Evolutionary conservation across 2,888 invertebrate genomes (phyloP), one percentile per base, ranked within the genome.

Genomic region (Drosophila parthenogenetica): DNA sequence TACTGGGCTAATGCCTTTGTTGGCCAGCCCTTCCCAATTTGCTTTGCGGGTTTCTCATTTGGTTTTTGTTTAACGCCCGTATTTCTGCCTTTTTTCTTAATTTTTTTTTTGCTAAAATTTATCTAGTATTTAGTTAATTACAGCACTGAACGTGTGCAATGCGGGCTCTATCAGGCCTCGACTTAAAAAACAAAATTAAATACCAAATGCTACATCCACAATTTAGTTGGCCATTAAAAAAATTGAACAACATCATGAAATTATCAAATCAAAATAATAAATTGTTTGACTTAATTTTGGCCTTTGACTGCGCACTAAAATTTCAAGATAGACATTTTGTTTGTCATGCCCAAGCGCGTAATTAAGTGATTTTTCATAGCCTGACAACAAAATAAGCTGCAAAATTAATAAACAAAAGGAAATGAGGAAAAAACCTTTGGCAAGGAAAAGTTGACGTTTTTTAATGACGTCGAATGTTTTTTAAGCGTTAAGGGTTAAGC

Each of bases 51-150:
- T 59, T 19, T 43, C 32, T 19, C 32, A 5, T 19, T 50, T 55
- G 35, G n/a, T 45, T 37, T 59, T 46, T 22, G 35, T 17, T 42
- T 46, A 37, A 39, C 48, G 58, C 55, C 61, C 60, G 53, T 37
- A 59, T 66, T 17, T 45, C 7, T 29, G 29, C 14, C 13, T 13
- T 3, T 35, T 35, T 35, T 35, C 35, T 35, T 29, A 29, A 13
- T 37, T 14, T 45, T 39, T 49, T 57, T 63, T 65, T 43, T 46
- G 29, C 11, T 48, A 14, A 53, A 65, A 11, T 35, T 35, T 35
- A 29, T 14, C 11, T 54, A 39, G 73, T 78, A 65, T 69, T 73
- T 51, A 68, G 69, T 79, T 77, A 85, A 81, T 81, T 76, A 84
- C 65, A 55, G 32, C 29, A 35, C 5, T 25, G n/a, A 10, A 39